A percentile compares a stretch with the other conserved stretches of the same genome.
Evolutionary conservation across 2,888 invertebrate genomes (phyloP).

Genomic region (Andrena trimmerana): DNA sequence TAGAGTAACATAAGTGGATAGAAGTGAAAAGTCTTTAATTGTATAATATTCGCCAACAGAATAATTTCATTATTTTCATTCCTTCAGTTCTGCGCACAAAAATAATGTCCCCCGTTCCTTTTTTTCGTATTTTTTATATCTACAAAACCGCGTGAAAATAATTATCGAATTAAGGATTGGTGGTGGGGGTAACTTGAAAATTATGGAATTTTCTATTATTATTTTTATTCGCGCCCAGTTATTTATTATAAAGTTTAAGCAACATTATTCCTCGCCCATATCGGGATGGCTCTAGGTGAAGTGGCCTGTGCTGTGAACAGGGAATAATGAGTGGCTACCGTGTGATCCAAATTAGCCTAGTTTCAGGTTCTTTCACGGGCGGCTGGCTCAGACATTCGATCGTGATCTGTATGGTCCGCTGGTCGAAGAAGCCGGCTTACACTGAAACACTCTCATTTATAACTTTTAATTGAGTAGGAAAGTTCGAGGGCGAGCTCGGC

Average conservation of each 20-base stretch:
- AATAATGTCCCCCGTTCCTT: too few relatives aligned
- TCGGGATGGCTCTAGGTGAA: neutral
- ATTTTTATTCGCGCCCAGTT: neutral
- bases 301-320: neutral
- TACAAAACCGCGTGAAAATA: too few relatives aligned
- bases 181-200: too few relatives aligned
- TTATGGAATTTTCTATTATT: too few relatives aligned
- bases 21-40: too few relatives aligned
- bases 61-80: too few relatives aligned
- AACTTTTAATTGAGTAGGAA: constrained; percentile 82
- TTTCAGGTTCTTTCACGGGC: constrained; percentile 52
- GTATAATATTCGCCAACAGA: too few relatives aligned
- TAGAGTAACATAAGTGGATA: too few relatives aligned
- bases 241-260: neutral
- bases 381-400: constrained; percentile 43
- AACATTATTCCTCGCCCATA: neutral
- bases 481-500: constrained; percentile 73
- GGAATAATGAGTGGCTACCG: constrained; percentile 27
- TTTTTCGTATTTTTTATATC: too few relatives aligned
- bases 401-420: constrained; percentile 43
- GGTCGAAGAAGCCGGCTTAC: constrained; percentile 62
- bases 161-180: too few relatives aligned
- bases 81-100: too few relatives aligned
- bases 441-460: constrained; percentile 78
- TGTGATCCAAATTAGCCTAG: constrained; percentile 54